phyloP scores from a whole-genome alignment of 2,888 invertebrate species.

The Trissonchulus latispiculum region DNA sequence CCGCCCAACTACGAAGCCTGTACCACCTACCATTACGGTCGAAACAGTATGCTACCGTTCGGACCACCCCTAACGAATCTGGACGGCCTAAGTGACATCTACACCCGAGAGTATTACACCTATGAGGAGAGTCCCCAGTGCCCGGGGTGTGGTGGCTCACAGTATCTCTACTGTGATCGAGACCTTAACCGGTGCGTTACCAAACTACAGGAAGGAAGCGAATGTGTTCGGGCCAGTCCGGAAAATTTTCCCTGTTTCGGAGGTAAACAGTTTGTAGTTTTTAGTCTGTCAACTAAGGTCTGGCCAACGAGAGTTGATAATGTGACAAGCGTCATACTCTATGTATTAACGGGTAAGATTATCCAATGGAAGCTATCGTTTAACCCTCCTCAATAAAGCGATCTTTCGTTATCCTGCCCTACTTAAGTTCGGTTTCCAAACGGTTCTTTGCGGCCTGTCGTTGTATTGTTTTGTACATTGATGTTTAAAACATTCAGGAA shows the following conservation, averaged over 20 bases:
- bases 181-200: not conserved
- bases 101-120: not conserved
- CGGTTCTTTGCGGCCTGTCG: too few relatives aligned
- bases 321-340: too few relatives aligned
- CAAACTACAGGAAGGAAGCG: not conserved
- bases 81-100: slow-evolving; percentile 15
- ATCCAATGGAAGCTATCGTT: too few relatives aligned
- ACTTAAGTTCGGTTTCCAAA: too few relatives aligned
- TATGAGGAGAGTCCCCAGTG: not conserved
- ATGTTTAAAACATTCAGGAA: too few relatives aligned
- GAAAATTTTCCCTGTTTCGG: not conserved
- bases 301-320: too few relatives aligned
- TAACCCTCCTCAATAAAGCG: too few relatives aligned
- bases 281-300: too few relatives aligned
- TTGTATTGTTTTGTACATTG: too few relatives aligned
- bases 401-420: too few relatives aligned
- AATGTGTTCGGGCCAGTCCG: not conserved
- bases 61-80: not conserved
- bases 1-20: slow-evolving; percentile 17
- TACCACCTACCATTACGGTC: slow-evolving; percentile 17
- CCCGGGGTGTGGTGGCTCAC: slow-evolving; percentile 1
- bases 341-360: too few relatives aligned
- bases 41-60: slow-evolving; percentile 11
- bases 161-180: slow-evolving; percentile 6
- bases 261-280: too few relatives aligned